phyloP scores from a whole-genome alignment of 1,140 invertebrate genomes.

The Drosophila novamexicana region DNA sequence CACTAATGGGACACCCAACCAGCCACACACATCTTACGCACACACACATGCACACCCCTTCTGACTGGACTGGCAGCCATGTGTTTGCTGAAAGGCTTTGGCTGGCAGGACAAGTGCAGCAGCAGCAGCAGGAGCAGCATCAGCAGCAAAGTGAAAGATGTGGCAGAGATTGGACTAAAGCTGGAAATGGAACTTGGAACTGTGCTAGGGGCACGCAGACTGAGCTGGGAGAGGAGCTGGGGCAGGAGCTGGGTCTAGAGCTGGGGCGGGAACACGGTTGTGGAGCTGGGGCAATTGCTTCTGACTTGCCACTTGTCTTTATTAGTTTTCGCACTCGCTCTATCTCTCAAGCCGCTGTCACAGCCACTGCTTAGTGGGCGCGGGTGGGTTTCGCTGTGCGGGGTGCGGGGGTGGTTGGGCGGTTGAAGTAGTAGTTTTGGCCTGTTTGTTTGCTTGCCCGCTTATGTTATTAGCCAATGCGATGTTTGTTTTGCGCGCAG shows the following conservation, averaged over 20 bases:
- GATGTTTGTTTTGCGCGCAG: conserved; percentile 57
- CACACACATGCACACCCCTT: conserved; percentile 11
- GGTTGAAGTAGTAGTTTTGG: conserved; percentile 17
- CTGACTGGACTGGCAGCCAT: conserved; percentile 38
- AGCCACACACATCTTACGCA: conserved; percentile 12
- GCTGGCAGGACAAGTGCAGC: conserved; percentile 35
- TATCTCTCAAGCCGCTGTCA: conserved; percentile 35
- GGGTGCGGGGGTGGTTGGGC: neutral
- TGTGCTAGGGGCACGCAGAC: neutral
- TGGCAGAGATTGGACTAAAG: conserved; percentile 33
- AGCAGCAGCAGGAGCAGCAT: neutral
- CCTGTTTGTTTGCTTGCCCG: conserved; percentile 67
- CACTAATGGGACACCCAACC: conserved; percentile 63
- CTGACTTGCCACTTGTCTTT: conserved; percentile 80
- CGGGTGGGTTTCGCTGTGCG: neutral
- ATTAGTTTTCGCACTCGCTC: conserved; percentile 72
- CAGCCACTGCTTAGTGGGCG: conserved; percentile 26
- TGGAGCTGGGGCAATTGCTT: conserved; percentile 45
- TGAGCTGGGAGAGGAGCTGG: neutral
- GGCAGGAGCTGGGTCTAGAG: neutral
- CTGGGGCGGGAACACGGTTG: neutral
- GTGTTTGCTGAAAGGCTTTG: conserved; percentile 73
- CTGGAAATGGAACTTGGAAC: neutral
- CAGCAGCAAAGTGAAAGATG: conserved; percentile 37
- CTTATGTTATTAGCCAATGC: conserved; percentile 80